Base-by-base conservation (phyloP, 2,113 vertebrate species). In the Cranoglanis bouderius region DNA sequence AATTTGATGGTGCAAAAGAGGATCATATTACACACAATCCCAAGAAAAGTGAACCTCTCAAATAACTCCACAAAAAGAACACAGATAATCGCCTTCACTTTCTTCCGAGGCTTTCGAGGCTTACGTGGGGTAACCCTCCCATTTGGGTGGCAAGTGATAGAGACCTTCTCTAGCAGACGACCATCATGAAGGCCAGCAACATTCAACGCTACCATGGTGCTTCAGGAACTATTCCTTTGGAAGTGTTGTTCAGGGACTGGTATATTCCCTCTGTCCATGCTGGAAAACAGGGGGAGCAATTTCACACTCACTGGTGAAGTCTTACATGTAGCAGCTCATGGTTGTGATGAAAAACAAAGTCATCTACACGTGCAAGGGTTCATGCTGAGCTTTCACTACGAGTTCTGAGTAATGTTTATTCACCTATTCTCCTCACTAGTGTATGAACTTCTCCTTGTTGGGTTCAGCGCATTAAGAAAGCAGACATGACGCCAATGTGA, bases 1-100 rank as follows among this genome's bases (percentile, higher is more conserved):
- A 99, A 95, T 89, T 95, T 97, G 83, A 96, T 87, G 0, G 96
- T 98, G 94, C 97, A 98, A 93, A 98, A 99, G 13, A 98, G 94
- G 88, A 98, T 98, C 96, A 95, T 96, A 91, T 98, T 98, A 94
- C 98, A 98, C 59, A 98, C 95, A 0, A 98, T 97, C 90, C 97
- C 97, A 19, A 97, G 97, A 92, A 99, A 99, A 0, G 96, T 95
- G 90, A 99, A 98, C 53, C 96, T 95, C 91, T 99, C 97, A 0
- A 96, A 97, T 26, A 98, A 93, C 91, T 99, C 97, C 92, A 98
- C 97, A 38, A 98, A 94, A 90, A 99, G 93, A 57, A 97, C 93
- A 26, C 96, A 98, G 24, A 98, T 89, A 14, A 96, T 96, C 26
- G 94, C 95, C 90, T 96, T 95, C 24, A 96, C 91, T 89, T 96